A percentile compares a stretch with the other conserved stretches of the same genome.
Conservation (phyloP, 1,140 invertebrate species). For the Nylanderia fulva region DNA sequence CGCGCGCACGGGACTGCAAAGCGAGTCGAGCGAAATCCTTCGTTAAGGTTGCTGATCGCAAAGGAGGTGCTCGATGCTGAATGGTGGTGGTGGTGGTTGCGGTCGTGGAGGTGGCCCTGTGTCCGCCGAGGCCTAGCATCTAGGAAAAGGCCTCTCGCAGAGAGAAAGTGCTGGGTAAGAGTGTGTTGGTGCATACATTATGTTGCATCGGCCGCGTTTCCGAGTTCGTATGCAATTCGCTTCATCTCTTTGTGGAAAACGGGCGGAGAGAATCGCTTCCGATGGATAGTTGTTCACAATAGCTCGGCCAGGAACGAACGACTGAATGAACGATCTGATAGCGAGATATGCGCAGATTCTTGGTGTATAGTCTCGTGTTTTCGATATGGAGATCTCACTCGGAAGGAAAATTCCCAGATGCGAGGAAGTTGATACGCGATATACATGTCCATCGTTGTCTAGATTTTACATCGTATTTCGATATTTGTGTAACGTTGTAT, state of each 20-base stretch:
- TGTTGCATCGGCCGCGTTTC: not conserved
- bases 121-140: slow-evolving; percentile 56
- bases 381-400: not conserved
- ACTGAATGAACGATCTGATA: not conserved
- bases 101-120: slow-evolving; percentile 51
- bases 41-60: slow-evolving; percentile 56
- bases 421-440: not conserved
- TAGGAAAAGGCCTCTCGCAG: slow-evolving; percentile 56
- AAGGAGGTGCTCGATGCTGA: slow-evolving; percentile 41
- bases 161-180: slow-evolving; percentile 64
- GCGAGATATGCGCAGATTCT: not conserved
- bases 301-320: not conserved
- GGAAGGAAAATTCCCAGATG: not conserved
- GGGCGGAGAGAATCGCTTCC: too few species aligned
- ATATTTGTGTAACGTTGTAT: not conserved
- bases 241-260: slow-evolving; percentile 20
- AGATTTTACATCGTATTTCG: not conserved
- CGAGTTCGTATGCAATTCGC: slow-evolving; percentile 19
- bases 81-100: not conserved
- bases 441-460: not conserved
- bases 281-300: not conserved
- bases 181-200: slow-evolving; percentile 4
- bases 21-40: slow-evolving; percentile 67
- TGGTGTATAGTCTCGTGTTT: not conserved
- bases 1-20: slow-evolving; percentile 68